phyloP scores from a whole-genome alignment of 2,113 vertebrate genomes.

The Cyrtonyx montezumae region DNA sequence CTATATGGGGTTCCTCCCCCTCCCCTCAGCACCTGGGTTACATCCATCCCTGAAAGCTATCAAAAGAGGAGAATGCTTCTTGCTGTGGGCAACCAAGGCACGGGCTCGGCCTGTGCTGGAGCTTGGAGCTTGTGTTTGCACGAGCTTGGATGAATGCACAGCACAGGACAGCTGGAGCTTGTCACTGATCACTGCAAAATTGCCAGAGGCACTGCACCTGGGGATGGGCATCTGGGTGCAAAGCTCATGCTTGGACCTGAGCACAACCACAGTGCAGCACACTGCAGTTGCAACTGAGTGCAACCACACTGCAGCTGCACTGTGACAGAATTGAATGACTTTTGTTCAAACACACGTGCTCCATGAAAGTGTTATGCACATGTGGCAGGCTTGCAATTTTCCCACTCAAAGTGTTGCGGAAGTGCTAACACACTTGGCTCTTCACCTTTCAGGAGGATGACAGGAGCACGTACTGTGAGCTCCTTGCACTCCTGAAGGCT shows the following conservation, averaged over 20 bases:
- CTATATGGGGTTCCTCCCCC: not conserved
- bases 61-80: not conserved
- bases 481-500: not conserved
- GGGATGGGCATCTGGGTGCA: not conserved
- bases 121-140: not conserved
- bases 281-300: not conserved
- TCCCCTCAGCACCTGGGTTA: not conserved
- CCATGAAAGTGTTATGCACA: rapidly evolving
- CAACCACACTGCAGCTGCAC: not conserved
- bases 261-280: not conserved
- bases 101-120: not conserved
- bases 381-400: not conserved
- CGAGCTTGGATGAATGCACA: not conserved
- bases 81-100: not conserved
- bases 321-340: not conserved
- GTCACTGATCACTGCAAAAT: not conserved
- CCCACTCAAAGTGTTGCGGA: not conserved
- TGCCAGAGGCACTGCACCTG: not conserved
- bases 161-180: not conserved
- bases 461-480: rapidly evolving
- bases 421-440: not conserved
- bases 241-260: not conserved
- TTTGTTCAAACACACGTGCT: not conserved
- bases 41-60: not conserved
- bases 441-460: not conserved